Evolutionary conservation across 2,888 invertebrate species (phyloP), one percentile per base, ranked within the genome.

Genomic region (Eupeodes luniger): DNA sequence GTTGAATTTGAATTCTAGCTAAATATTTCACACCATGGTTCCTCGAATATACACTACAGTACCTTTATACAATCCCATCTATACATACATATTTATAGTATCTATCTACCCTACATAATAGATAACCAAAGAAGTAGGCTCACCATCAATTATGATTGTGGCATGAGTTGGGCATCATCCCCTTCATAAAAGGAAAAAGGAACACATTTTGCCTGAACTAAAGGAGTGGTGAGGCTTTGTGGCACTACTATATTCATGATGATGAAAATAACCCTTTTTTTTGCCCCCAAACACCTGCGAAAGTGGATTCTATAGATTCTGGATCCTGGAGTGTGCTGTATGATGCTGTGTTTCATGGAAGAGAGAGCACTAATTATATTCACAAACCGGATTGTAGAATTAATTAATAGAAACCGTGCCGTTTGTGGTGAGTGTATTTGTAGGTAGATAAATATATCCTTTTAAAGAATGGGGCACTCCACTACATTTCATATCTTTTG

Each of bases 321-420:
- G 27, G 7, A 2, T 5, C 1, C 1, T 7, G 36, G 40, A 12
- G 53, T 55, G 53, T 53, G 16, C n/a, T 47, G 3, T 14, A 5
- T 61, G n/a, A 5, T 61, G n/a, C 40, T 14, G 40, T 27, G 40
- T 55, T 70, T 49, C 55, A 70, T 49, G 47, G 66, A 16, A 57
- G n/a, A 44, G n/a, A 53, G 72, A 40, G 53, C 61, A 77, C 80
- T 87, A 84, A 87, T 87, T 87, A 81, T 69, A 67, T 84, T 59
- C 74, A 40, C 19, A 77, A 77, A 81, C 66, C 53, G 76, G 77
- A 66, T 70, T 81, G 61, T 74, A 67, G 72, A 84, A 72, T 84
- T 80, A 84, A 83, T 87, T 87, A 87, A 87, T 84, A 61, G 34
- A 80, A 81, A 61, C 10, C 84, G 77, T 84, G 27, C 27, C 9